Percentiles rank a stretch among this genome's conserved stretches.
Conservation (phyloP, 2,113 vertebrate genomes). For the Pelvicachromis taeniatus region DNA sequence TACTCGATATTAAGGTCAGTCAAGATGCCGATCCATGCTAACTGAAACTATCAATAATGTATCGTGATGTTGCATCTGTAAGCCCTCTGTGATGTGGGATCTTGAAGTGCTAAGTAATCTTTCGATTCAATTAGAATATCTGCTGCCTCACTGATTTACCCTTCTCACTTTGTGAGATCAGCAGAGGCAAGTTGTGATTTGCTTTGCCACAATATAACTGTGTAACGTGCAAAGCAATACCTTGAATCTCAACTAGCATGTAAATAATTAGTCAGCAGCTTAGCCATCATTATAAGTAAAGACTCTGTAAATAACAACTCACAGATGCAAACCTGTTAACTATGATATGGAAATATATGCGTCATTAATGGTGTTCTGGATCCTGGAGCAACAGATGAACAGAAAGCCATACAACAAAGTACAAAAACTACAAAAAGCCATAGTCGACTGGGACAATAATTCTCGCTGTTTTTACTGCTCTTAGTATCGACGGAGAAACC, state of each 20-base stretch:
- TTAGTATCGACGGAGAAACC: constrained; percentile 26
- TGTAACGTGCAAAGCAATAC: constrained; percentile 32
- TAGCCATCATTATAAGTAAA: neutral
- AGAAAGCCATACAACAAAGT: constrained; percentile 51
- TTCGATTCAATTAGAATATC: neutral
- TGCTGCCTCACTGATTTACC: neutral
- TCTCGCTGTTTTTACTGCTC: neutral
- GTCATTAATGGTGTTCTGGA: neutral
- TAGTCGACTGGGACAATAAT: constrained; percentile 15
- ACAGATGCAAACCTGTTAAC: neutral
- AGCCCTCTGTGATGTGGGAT: neutral
- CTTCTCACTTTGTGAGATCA: neutral
- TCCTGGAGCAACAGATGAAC: constrained; percentile 44
- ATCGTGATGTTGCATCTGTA: neutral
- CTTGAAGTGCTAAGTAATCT: neutral
- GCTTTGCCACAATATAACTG: neutral
- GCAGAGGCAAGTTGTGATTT: neutral
- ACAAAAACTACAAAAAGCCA: constrained; percentile 39
- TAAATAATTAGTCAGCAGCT: neutral
- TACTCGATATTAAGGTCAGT: constrained; percentile 36
- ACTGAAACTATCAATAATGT: neutral
- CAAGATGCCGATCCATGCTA: constrained; percentile 9
- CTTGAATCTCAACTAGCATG: neutral
- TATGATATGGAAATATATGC: neutral
- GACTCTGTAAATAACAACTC: constrained; percentile 9